Percentiles rank a stretch among this genome's conserved stretches.
Conservation (phyloP, 2,888 invertebrate genomes). For the Cryptophagus acutangulus region DNA sequence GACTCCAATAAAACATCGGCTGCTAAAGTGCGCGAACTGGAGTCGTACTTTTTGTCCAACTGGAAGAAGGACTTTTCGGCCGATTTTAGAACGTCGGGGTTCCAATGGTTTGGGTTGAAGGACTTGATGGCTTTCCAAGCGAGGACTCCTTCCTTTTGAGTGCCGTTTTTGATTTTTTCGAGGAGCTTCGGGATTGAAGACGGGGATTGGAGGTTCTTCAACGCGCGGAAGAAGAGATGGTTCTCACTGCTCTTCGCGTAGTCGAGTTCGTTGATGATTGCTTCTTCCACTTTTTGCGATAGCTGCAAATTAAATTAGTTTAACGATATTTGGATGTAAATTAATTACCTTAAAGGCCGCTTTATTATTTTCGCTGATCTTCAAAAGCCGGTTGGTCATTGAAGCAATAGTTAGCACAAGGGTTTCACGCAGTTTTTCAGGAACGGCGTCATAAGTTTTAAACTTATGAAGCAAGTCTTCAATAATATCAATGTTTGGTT, state of each 20-base stretch:
- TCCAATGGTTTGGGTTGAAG: slow-evolving; percentile 48
- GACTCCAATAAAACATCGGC: slow-evolving; percentile 64
- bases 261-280: slow-evolving; percentile 41
- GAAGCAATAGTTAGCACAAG: slow-evolving; percentile 61
- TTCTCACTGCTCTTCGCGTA: slow-evolving; percentile 52
- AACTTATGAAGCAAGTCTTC: slow-evolving; percentile 49
- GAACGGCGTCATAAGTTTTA: slow-evolving; percentile 49
- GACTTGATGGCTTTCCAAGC: slow-evolving; percentile 64
- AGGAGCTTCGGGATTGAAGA: slow-evolving; percentile 58
- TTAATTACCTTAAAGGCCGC: neutral
- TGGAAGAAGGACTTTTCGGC: slow-evolving; percentile 60
- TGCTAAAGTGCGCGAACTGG: slow-evolving; percentile 65
- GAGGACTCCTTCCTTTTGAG: slow-evolving; percentile 54
- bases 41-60: slow-evolving; percentile 56
- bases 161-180: slow-evolving; percentile 51
- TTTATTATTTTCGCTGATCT: neutral
- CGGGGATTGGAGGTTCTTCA: slow-evolving; percentile 64
- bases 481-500: slow-evolving; percentile 57
- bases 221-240: slow-evolving; percentile 58
- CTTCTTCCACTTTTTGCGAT: slow-evolving; percentile 42
- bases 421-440: slow-evolving; percentile 62
- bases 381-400: slow-evolving; percentile 52
- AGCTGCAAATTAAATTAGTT: slow-evolving; percentile 34
- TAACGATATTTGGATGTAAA: slow-evolving; percentile 10
- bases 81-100: slow-evolving; percentile 45